Percentiles rank a stretch among this genome's conserved stretches.
Conservation (phyloP, 2,888 invertebrate species). For the Trachelus stipa region DNA sequence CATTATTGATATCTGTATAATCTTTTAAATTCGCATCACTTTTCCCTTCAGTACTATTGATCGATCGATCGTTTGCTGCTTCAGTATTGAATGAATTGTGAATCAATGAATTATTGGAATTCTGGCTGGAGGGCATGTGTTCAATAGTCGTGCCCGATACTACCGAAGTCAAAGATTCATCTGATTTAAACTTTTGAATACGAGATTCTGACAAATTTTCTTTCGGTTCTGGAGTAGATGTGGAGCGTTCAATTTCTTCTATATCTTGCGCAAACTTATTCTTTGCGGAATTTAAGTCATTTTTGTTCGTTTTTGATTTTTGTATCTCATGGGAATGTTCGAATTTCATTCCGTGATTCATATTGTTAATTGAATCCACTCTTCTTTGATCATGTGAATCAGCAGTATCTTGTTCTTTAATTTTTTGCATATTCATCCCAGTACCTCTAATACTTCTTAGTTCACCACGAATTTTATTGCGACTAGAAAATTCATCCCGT, state of each 20-base stretch:
- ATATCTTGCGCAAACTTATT: background rate
- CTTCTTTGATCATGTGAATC: background rate
- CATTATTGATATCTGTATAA: background rate
- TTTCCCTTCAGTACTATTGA: background rate
- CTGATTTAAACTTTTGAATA: background rate
- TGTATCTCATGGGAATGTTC: background rate
- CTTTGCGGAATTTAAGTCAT: background rate
- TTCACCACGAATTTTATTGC: background rate
- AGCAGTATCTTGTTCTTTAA: background rate
- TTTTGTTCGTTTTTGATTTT: background rate
- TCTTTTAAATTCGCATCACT: background rate
- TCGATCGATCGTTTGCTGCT: background rate
- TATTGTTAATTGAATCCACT: background rate
- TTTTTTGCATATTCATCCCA: background rate
- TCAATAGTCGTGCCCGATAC: background rate
- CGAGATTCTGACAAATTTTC: background rate
- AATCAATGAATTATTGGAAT: background rate
- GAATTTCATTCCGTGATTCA: background rate
- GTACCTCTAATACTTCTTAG: background rate
- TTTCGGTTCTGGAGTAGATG: background rate
- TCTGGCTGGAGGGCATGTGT: background rate
- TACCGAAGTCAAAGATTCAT: background rate
- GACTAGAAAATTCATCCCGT: background rate
- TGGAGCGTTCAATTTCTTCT: background rate
- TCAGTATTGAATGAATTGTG: background rate